phyloP scores from a whole-genome alignment of 2,797 vertebrate species.

The Choloepus didactylus region DNA sequence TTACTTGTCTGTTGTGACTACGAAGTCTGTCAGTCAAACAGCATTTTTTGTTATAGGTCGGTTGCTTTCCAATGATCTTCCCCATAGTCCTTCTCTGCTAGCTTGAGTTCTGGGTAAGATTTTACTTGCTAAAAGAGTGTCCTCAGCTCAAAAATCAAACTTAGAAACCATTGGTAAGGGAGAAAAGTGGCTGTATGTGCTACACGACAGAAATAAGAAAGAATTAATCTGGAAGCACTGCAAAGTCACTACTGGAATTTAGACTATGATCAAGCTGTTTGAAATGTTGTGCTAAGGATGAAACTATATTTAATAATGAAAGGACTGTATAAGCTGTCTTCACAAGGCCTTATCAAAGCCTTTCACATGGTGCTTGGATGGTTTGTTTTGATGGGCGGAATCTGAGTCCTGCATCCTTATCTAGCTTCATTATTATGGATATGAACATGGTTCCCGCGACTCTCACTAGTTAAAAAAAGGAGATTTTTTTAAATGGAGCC shows the following conservation, averaged over 20 bases:
- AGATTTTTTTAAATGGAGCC: conserved; percentile 69
- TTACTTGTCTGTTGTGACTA: conserved; percentile 41
- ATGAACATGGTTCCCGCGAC: conserved; percentile 74
- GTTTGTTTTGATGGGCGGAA: conserved; percentile 80
- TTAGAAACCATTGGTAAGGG: conserved; percentile 28
- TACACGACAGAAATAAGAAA: conserved; percentile 58
- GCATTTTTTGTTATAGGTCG: background rate
- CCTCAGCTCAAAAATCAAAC: conserved; percentile 43
- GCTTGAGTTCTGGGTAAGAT: background rate
- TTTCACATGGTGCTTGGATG: conserved; percentile 71
- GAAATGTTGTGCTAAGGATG: conserved; percentile 78
- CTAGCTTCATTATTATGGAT: conserved; percentile 83
- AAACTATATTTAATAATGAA: conserved; percentile 79
- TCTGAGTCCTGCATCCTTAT: conserved; percentile 72
- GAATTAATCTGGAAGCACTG: conserved; percentile 55
- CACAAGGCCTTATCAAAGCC: conserved; percentile 79
- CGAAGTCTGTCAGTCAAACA: conserved; percentile 6
- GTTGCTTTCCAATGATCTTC: conserved; percentile 7
- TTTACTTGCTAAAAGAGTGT: conserved; percentile 48
- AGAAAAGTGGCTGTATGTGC: conserved; percentile 4
- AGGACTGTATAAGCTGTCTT: conserved; percentile 69
- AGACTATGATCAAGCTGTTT: conserved; percentile 73
- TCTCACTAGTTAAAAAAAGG: conserved; percentile 78
- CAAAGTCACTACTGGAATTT: conserved; percentile 64
- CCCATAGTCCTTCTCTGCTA: background rate